These are phyloP conservation scores for Belgica antarctica DNA, from an alignment of 2,888 invertebrate species.

Conservation along the genomic window DNA sequence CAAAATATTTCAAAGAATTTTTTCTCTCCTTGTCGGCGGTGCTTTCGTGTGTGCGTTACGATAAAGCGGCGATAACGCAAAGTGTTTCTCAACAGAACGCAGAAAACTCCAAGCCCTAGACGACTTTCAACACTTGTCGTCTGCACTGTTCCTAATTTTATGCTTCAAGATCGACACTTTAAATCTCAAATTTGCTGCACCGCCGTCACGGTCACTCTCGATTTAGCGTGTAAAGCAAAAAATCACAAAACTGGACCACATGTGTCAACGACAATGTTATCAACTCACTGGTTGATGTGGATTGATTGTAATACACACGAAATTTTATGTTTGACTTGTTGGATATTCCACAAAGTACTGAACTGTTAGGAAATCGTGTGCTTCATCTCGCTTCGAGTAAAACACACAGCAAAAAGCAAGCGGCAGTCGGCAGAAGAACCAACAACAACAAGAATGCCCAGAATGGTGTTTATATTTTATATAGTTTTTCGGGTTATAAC, in stretches of 20 bases:
- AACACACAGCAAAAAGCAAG: not conserved
- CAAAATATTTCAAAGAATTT: conserved; percentile 13
- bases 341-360: conserved; percentile 41
- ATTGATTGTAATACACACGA: conserved; percentile 37
- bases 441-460: conserved; percentile 41
- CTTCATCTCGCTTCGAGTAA: not conserved
- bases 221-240: not conserved
- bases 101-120: not conserved
- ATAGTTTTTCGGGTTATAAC: conserved; percentile 26
- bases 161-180: not conserved
- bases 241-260: conserved; percentile 12
- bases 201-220: no score
- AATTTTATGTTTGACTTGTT: conserved; percentile 41
- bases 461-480: conserved; percentile 16
- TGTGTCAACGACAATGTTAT: conserved; percentile 36
- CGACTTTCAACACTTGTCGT: not conserved
- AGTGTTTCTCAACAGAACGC: not conserved
- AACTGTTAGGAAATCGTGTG: conserved; percentile 14
- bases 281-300: conserved; percentile 38
- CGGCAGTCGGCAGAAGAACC: not conserved
- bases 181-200: not conserved
- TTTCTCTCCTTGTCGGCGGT: not conserved
- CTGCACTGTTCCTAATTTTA: not conserved
- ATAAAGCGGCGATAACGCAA: conserved; percentile 4
- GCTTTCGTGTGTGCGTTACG: conserved; percentile 13